Evolutionary conservation across 92 coral and sea anemone genomes (phyloP).

Genomic region (Palythoa caribaeorum): DNA sequence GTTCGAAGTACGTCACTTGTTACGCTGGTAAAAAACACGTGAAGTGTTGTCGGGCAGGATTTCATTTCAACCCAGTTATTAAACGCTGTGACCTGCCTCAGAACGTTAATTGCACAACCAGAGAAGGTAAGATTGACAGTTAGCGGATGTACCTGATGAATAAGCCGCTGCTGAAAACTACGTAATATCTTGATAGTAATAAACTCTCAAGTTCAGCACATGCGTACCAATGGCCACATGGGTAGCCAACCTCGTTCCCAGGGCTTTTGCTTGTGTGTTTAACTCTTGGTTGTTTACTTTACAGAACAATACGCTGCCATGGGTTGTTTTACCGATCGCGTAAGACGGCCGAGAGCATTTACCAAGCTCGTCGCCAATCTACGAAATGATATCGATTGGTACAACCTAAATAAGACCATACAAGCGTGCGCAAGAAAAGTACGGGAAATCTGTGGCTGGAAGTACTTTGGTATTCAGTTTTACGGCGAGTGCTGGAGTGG

Average conservation of each 20-base stretch:
- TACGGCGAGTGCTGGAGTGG: constrained; percentile 52
- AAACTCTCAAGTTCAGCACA: too few relatives aligned
- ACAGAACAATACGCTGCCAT: constrained; percentile 33
- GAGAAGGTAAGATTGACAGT: constrained; percentile 10
- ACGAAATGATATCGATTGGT: constrained; percentile 40
- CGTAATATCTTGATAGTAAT: too few relatives aligned
- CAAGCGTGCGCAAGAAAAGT: constrained; percentile 38
- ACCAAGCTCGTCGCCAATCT: constrained; percentile 22
- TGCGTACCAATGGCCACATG: too few relatives aligned
- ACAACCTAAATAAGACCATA: constrained; percentile 26
- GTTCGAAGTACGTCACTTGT: constrained; percentile 60
- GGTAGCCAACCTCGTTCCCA: too few relatives aligned
- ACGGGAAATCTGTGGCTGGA: constrained; percentile 18
- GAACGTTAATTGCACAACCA: constrained; percentile 37
- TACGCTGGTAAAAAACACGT: constrained; percentile 36
- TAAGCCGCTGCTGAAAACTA: too few relatives aligned
- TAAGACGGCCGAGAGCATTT: neutral
- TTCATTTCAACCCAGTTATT: constrained; percentile 32
- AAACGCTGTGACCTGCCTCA: constrained; percentile 66
- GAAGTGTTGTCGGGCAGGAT: constrained; percentile 47
- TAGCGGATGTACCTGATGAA: too few relatives aligned
- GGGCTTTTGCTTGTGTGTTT: too few relatives aligned
- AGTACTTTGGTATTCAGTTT: constrained; percentile 37
- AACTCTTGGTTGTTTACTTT: neutral
- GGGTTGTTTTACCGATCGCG: constrained; percentile 38